Conservation (phyloP, 2,113 vertebrate species). For the Oenanthe melanoleuca region DNA sequence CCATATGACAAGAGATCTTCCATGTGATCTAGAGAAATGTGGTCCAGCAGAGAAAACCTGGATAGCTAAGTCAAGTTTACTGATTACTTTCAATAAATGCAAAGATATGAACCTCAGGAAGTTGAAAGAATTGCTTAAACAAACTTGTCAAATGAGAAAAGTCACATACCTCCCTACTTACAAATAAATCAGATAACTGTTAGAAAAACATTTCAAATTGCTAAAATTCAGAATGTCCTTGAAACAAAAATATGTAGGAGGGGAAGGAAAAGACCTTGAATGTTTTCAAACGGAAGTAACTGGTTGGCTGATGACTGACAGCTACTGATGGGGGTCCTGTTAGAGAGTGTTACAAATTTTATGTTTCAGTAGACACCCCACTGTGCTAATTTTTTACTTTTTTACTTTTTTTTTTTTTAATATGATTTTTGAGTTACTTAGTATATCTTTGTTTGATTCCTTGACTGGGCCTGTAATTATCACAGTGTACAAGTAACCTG, state of each 20-base stretch:
- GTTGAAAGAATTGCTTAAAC: not conserved
- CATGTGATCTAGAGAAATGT: not conserved
- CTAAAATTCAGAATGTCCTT: not conserved
- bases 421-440: not conserved
- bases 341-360: not conserved
- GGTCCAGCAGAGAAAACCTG: not conserved
- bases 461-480: not conserved
- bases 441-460: not conserved
- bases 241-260: not conserved
- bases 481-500: not conserved
- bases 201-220: not conserved
- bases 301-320: not conserved
- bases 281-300: not conserved
- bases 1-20: not conserved
- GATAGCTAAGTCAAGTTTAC: not conserved
- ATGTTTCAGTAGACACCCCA: not conserved
- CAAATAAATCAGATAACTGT: not conserved
- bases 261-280: rapidly evolving
- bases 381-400: rapidly evolving
- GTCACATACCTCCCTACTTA: rapidly evolving
- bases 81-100: not conserved
- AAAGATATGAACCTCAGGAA: not conserved
- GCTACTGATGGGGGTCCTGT: rapidly evolving
- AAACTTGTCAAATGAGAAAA: not conserved
- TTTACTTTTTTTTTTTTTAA: too few relatives aligned